Evolutionary conservation across 1,140 invertebrate genomes (phyloP).

Genomic region (Temnothorax curvispinosus): DNA sequence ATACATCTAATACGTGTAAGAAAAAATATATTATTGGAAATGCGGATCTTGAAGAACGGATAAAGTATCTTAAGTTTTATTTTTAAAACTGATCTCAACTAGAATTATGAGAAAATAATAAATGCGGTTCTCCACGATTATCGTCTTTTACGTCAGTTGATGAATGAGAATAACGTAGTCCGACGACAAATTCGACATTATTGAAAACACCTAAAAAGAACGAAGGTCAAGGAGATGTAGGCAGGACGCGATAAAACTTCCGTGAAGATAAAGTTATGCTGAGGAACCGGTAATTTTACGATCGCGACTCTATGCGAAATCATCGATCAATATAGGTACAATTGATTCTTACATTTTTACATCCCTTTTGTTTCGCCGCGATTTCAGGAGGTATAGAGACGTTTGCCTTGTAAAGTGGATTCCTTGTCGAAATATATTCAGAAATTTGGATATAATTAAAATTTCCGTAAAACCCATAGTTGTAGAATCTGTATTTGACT

Average conservation of each 20-base stretch:
- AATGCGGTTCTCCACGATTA: not conserved
- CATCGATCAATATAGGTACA: conserved; percentile 32
- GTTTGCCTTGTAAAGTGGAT: not conserved
- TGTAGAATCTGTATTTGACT: not conserved
- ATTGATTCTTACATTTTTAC: not conserved
- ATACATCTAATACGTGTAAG: not conserved
- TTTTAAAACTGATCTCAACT: conserved; percentile 8
- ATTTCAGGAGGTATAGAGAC: not conserved
- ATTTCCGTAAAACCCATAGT: not conserved
- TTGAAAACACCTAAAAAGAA: conserved; percentile 47
- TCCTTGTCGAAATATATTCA: not conserved
- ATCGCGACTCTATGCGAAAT: conserved; percentile 26
- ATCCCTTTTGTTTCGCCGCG: not conserved
- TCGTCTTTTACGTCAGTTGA: not conserved
- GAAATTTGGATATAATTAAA: not conserved
- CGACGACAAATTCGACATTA: conserved; percentile 8
- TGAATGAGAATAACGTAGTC: conserved; percentile 8
- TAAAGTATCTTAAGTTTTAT: not conserved
- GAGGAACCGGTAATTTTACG: conserved; percentile 48
- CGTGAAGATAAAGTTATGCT: conserved; percentile 16
- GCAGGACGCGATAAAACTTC: conserved; percentile 7
- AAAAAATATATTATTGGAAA: not conserved
- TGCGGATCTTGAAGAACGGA: not conserved
- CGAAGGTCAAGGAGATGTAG: conserved; percentile 40
- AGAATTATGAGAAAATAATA: not conserved